Evolutionary conservation across 2,797 vertebrate genomes (phyloP), one percentile per base, ranked within the genome.

Genomic region (Amazona finschi): DNA sequence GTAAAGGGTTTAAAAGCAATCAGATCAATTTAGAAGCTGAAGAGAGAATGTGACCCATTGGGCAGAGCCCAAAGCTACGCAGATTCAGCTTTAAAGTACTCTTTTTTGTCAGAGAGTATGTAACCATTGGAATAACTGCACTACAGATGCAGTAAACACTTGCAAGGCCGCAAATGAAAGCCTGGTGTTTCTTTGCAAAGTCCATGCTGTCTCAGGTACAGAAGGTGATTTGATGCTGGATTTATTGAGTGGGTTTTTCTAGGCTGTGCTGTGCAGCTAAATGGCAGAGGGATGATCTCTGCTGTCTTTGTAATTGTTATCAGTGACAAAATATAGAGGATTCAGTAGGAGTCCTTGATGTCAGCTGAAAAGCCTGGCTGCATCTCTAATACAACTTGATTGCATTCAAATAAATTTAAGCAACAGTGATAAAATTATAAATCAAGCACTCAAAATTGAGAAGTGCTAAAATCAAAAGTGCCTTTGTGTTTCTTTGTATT

Each of bases 161-260:
- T 64, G 41, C 28, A 64, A 57, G 58, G 71, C 81, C n/a, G 44
- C 36, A 12, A 15, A 12, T 11, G 28, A 3, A 31, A 64, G 41
- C 61, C 57, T 30, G 13, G 13, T 17, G 46, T 24, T 53, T 41
- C 65, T 21, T 2, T 19, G 52, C 65, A 11, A 49, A 44, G 30
- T 12, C 39, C 2, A 3, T 0, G 2, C 24, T 44, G 9, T 43
- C 47, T 44, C 36, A 1, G 66, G 21, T 44, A 0, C 8, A 4
- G 53, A 46, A 24, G 61, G 3, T 19, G 7, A 9, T 47, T 72
- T 24, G 43, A 20, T 44, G 36, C 28, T 44, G 52, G n/a, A 10
- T 55, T 36, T 36, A 4, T 11, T 9, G 33, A 33, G 27, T 27
- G 24, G 53, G 2, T 10, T 47, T 66, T 44, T 28, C 27, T 39